Evolutionary conservation across 2,888 invertebrate species (phyloP), one percentile per base, ranked within the genome.

Genomic region (Erynnis tages): DNA sequence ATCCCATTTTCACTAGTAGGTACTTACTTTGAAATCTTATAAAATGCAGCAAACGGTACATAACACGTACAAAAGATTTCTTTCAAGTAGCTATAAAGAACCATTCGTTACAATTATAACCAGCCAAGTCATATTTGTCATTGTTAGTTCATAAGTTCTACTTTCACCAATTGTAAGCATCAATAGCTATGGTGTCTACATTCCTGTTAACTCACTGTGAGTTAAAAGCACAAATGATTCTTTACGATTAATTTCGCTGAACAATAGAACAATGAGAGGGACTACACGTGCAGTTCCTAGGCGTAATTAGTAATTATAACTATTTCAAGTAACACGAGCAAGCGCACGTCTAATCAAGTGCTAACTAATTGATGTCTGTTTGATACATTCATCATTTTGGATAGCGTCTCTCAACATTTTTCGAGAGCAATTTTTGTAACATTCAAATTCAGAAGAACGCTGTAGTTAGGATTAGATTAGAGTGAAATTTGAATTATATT

Each of bases 341-440:
- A 47, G 43, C 48, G 50, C 19, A 32, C 43, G 52, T 58, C 48
- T 60, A 63, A 63, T 65, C 64, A 61, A 59, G 59, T 53, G 53
- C 49, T 50, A 40, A 45, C 59, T 66, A 71, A 75, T 76, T 76
- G 78, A 68, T 61, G 61, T 65, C 63, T 56, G 59, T 58, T 59
- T 60, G 64, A 72, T 67, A 64, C 70, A 79, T 79, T 72, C 75
- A 80, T 79, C 79, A 77, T 62, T 57, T 54, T 61, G 32, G 48
- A 23, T 40, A 37, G 48, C 14, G 48, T 14, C 30, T 48, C 25
- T 32, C 34, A 37, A 37, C 34, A 34, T 16, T 32, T 30, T 13
- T 30, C 4, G n/a, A n/a, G n/a, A n/a, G n/a, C n/a, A 4, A 4
- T 21, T 21, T 21, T 21, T 21, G 3, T 5, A 21, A 21, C 21